Percentiles rank a stretch among this genome's conserved stretches.
These are phyloP conservation scores for Cottoperca gobio DNA, from an alignment of 2,797 vertebrate genomes.

Conservation along the genomic window DNA sequence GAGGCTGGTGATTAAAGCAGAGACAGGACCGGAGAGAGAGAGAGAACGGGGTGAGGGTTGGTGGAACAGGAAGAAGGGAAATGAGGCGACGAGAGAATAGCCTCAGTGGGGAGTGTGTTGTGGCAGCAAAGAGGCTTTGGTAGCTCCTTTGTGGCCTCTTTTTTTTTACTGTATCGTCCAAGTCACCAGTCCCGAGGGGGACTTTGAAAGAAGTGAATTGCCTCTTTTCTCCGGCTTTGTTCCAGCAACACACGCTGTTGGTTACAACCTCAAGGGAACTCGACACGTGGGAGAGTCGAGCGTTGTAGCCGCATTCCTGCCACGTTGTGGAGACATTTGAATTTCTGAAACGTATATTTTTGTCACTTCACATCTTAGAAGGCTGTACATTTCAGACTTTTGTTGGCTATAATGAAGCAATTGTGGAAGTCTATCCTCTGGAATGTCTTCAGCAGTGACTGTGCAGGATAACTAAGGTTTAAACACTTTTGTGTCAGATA, in stretches of 20 bases:
- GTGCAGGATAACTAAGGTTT: background rate
- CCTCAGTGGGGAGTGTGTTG: slow-evolving; percentile 43
- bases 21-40: slow-evolving; percentile 1
- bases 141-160: slow-evolving; percentile 33
- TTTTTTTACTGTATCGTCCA: slow-evolving; percentile 41
- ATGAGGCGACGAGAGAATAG: slow-evolving; percentile 35
- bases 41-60: slow-evolving; percentile 25
- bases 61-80: slow-evolving; percentile 38
- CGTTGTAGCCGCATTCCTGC: slow-evolving; percentile 29
- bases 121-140: slow-evolving; percentile 48
- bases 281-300: background rate
- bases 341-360: slow-evolving; percentile 1
- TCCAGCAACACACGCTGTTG: slow-evolving; percentile 30
- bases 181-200: slow-evolving; percentile 52
- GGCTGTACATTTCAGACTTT: background rate
- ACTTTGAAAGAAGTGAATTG: slow-evolving; percentile 58
- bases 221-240: slow-evolving; percentile 58
- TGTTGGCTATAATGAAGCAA: background rate
- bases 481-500: background rate
- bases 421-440: background rate
- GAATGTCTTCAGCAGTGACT: background rate
- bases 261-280: slow-evolving; percentile 45
- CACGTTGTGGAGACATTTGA: background rate
- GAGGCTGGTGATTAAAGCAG: slow-evolving; percentile 65
- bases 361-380: slow-evolving; percentile 10